Evolutionary conservation across 2,797 vertebrate species (phyloP), one percentile per base, ranked within the genome.

Genomic region (Spea hammondii): DNA sequence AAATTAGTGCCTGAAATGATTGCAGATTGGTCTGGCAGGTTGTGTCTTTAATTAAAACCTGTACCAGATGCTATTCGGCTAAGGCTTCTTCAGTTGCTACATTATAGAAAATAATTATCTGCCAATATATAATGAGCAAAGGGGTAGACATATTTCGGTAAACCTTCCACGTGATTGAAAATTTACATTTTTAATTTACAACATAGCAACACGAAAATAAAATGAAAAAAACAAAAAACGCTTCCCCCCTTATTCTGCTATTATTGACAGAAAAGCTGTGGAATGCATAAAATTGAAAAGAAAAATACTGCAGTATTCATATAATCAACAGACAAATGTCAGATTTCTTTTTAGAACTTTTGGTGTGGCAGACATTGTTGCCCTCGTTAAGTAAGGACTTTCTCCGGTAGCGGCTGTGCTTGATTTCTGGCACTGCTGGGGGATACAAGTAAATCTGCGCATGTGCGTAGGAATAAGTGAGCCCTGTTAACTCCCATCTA

Each of bases 41-140:
- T 79, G 78, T 79, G 54, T 74, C 71, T 79, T 79, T 79, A 74
- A 74, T 79, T 79, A 79, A 79, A 79, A 74, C 78, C 78, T 79
- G 78, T 65, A 68, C 69, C 78, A 79, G 78, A 79, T 79, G 78
- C 72, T 79, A 79, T 67, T 79, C 78, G 64, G 59, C 73, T 79
- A 79, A 74, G 74, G 78, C 70, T 74, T 13, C 65, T 74, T 79
- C 55, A 67, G 51, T 79, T 79, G 72, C 53, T 76, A 71, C 71
- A 72, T 55, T 80, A 65, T 76, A 66, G 70, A 76, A 80, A 76
- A 51, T 76, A 80, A 80, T 76, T 80, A 80, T 76, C 51, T 71
- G 73, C 73, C 79, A 76, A 76, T 80, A 71, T 69, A 76, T 70
- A 80, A 50, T 80, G 65, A 71, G 55, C 68, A 74, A 68, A 70